Conservation (phyloP, 2,113 vertebrate species). For the Promerops cafer region DNA sequence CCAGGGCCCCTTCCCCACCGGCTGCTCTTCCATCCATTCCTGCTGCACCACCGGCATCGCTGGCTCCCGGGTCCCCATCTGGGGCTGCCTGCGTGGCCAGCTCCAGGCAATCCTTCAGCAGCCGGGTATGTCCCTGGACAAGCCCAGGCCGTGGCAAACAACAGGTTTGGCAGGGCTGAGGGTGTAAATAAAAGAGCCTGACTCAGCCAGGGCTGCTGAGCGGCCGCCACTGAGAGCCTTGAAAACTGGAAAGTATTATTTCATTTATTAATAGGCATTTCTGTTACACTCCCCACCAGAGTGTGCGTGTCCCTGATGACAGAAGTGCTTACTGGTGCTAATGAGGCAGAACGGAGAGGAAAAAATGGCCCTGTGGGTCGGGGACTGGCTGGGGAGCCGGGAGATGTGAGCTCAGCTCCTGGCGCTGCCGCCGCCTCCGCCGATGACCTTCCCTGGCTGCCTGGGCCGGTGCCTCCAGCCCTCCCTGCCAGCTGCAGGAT, state of each 20-base stretch:
- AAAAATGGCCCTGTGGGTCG: slow-evolving; percentile 56
- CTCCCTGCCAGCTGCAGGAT: not conserved
- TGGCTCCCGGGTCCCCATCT: not conserved
- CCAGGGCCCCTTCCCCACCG: fast-evolving
- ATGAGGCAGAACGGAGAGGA: slow-evolving; percentile 64
- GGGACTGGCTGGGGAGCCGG: slow-evolving; percentile 43
- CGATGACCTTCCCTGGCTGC: not conserved
- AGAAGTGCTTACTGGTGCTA: slow-evolving; percentile 63
- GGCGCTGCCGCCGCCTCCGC: not conserved
- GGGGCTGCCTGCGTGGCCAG: not conserved
- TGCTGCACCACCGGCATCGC: not conserved
- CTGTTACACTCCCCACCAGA: slow-evolving; percentile 59
- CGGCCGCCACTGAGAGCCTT: not conserved
- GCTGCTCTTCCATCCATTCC: not conserved
- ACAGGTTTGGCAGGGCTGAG: slow-evolving; percentile 41
- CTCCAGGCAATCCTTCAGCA: not conserved
- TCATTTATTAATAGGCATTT: slow-evolving; percentile 62
- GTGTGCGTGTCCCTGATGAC: slow-evolving; percentile 60
- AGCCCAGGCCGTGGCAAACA: slow-evolving; percentile 13
- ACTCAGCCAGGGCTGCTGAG: slow-evolving; percentile 54
- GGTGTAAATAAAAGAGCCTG: slow-evolving; percentile 51
- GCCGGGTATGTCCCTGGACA: not conserved
- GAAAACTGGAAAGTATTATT: slow-evolving; percentile 67
- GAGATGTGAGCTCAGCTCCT: slow-evolving; percentile 65
- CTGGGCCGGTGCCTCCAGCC: not conserved